Conservation (phyloP, 2,888 invertebrate species). For the Allolobophora icterica region DNA sequence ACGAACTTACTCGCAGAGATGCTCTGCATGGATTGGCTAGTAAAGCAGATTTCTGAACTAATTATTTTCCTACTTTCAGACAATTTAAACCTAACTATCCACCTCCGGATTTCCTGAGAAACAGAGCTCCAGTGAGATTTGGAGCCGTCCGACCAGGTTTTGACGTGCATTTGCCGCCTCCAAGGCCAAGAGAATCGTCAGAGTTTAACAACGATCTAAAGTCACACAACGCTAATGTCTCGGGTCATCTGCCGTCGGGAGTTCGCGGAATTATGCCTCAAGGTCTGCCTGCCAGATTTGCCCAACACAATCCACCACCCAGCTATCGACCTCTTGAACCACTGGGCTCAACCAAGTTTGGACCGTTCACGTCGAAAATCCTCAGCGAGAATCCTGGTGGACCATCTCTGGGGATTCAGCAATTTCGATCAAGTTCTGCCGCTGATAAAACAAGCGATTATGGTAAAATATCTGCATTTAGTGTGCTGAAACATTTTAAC, state of each 20-base stretch:
- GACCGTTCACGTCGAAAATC: constrained; percentile 9
- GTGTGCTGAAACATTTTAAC: too few relatives aligned
- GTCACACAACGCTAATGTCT: neutral
- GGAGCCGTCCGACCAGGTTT: neutral
- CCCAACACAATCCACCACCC: neutral
- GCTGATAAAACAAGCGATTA: neutral
- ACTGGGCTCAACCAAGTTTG: neutral
- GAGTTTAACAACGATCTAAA: neutral
- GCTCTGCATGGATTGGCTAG: neutral
- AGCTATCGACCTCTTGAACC: neutral
- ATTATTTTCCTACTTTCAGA: neutral
- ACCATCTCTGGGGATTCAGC: neutral
- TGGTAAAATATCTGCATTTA: neutral
- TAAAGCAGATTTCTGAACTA: neutral
- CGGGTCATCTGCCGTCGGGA: neutral
- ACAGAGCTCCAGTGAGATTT: neutral
- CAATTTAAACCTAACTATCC: neutral
- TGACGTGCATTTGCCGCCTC: neutral
- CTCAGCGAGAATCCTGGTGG: constrained; percentile 20
- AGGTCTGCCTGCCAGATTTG: neutral
- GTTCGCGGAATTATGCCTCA: neutral
- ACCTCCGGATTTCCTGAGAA: neutral
- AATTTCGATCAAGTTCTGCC: neutral
- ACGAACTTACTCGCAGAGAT: too few relatives aligned
- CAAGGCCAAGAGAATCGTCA: constrained; percentile 13